Conservation (phyloP, 2,797 vertebrate species). For the Bovichtus diacanthus region DNA sequence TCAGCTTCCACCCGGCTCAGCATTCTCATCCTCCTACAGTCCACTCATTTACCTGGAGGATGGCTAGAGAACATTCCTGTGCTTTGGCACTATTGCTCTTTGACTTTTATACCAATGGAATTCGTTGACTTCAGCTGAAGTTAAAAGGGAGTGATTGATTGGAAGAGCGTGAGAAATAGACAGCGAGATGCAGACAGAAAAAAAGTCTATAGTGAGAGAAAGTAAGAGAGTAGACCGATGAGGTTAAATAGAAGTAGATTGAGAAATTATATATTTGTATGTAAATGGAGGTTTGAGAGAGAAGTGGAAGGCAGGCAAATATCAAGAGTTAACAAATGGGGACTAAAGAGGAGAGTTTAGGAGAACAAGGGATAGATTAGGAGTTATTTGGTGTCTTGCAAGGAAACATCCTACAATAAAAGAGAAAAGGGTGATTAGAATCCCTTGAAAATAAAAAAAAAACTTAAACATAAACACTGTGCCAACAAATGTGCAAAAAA, state of each 20-base stretch:
- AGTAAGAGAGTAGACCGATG: neutral
- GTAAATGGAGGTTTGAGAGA: neutral
- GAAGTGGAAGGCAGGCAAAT: neutral
- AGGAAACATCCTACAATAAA: neutral
- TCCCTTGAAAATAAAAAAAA: neutral
- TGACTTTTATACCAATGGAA: conserved; percentile 12
- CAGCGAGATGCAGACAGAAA: neutral
- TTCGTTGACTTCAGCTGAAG: conserved; percentile 13
- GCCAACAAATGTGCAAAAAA: neutral
- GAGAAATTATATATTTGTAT: neutral
- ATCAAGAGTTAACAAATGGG: neutral
- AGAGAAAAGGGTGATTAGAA: neutral
- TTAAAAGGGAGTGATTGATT: neutral
- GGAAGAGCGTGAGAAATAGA: neutral
- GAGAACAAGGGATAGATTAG: neutral
- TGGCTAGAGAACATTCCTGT: neutral
- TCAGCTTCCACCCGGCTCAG: conserved; percentile 72
- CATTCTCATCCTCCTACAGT: conserved; percentile 47
- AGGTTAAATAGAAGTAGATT: neutral
- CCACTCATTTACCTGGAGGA: conserved; percentile 32
- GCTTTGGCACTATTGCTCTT: conserved; percentile 1
- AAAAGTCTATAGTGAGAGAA: conserved; percentile 2
- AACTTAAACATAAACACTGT: neutral
- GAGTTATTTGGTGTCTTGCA: neutral
- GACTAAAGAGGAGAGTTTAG: neutral